Percentiles rank a stretch among this genome's conserved stretches.
Evolutionary conservation across 2,888 invertebrate species (phyloP).

Genomic region (Amblyteles armatorius): DNA sequence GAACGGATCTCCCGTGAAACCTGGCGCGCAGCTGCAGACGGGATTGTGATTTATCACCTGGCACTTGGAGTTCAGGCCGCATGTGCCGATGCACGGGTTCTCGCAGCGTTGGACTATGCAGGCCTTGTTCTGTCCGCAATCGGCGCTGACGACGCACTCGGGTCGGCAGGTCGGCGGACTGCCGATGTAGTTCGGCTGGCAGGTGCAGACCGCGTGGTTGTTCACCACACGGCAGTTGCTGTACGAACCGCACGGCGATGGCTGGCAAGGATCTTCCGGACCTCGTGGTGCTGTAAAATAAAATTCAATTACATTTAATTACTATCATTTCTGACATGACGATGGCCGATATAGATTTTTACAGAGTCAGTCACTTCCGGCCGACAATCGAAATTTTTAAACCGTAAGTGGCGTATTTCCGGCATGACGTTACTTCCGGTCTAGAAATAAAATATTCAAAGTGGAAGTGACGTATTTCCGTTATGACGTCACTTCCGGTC

Average conservation of each 20-base stretch:
- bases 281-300: conserved; percentile 66
- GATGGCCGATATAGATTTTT: background rate
- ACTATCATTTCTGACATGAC: background rate
- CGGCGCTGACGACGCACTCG: conserved; percentile 93
- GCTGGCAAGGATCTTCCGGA: conserved; percentile 86
- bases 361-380: too few species aligned
- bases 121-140: conserved; percentile 92
- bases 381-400: too few species aligned
- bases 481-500: background rate
- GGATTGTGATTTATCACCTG: conserved; percentile 94
- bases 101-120: conserved; percentile 93
- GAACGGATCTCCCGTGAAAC: conserved; percentile 93
- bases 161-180: conserved; percentile 92
- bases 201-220: conserved; percentile 92
- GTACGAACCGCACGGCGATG: conserved; percentile 92
- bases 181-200: conserved; percentile 91
- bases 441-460: too few species aligned
- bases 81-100: conserved; percentile 94
- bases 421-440: too few species aligned
- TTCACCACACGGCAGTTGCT: conserved; percentile 91
- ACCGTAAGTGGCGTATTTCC: too few species aligned
- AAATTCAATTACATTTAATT: background rate
- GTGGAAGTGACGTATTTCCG: background rate
- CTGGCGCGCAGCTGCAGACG: conserved; percentile 92
- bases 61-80: conserved; percentile 93